These are phyloP conservation scores for Austrofundulus limnaeus DNA, from an alignment of 2,113 vertebrate species.

Conservation along the genomic window DNA sequence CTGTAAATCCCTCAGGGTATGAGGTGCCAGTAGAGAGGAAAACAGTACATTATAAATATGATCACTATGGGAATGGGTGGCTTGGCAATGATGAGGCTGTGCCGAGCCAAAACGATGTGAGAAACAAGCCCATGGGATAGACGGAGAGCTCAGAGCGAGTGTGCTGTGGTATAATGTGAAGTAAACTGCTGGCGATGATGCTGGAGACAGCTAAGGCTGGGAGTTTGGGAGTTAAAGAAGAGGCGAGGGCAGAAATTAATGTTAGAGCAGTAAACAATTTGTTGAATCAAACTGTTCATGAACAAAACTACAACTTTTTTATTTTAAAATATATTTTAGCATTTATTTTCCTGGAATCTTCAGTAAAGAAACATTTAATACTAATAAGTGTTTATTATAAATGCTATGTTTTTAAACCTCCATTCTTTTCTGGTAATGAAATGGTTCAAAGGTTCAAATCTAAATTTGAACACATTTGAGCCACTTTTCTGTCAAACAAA, in stretches of 20 bases:
- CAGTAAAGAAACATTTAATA: background rate
- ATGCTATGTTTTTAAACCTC: background rate
- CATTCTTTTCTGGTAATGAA: background rate
- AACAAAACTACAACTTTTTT: background rate
- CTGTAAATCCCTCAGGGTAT: slow-evolving; percentile 44
- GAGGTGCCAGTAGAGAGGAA: slow-evolving; percentile 40
- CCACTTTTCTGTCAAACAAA: no score
- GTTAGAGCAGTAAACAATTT: slow-evolving; percentile 27
- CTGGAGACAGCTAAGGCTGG: slow-evolving; percentile 33
- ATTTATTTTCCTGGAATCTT: slow-evolving; percentile 2
- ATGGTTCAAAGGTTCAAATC: background rate
- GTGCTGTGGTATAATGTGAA: slow-evolving; percentile 27
- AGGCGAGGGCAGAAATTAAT: slow-evolving; percentile 17
- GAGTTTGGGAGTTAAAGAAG: slow-evolving; percentile 41
- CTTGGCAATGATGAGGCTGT: slow-evolving; percentile 44
- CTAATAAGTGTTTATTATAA: no score
- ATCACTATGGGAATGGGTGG: slow-evolving; percentile 63
- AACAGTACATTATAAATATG: slow-evolving; percentile 73
- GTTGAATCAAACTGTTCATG: background rate
- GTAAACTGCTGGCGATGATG: slow-evolving; percentile 34
- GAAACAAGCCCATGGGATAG: slow-evolving; percentile 38
- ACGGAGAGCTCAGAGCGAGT: slow-evolving; percentile 19
- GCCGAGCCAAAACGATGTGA: slow-evolving; percentile 39
- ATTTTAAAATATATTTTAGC: slow-evolving; percentile 9
- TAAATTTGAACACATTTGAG: background rate